Conservation (phyloP, 2,888 invertebrate genomes). For the Pyrrhia umbra region DNA sequence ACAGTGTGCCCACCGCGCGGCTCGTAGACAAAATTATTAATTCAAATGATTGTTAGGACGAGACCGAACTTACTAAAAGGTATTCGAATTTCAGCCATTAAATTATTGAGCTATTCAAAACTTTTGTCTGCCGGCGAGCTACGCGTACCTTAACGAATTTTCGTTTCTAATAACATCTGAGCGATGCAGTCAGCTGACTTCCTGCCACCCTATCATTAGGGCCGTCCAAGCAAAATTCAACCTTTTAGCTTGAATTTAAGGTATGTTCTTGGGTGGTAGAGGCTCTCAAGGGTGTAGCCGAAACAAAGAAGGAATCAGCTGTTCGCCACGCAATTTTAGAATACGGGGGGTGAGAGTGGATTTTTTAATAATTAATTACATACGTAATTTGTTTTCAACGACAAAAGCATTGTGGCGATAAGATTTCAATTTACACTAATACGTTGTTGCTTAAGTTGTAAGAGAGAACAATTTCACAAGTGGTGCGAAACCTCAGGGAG, state of each 20-base stretch:
- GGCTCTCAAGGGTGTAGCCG: conserved; percentile 49
- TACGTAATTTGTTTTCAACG: conserved; percentile 51
- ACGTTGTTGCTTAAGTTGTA: conserved; percentile 37
- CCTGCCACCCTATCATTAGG: conserved; percentile 60
- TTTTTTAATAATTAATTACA: conserved; percentile 61
- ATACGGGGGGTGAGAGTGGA: conserved; percentile 52
- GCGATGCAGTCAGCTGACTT: conserved; percentile 67
- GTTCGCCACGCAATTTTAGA: conserved; percentile 60
- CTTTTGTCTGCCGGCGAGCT: conserved; percentile 46
- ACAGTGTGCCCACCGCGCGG: conserved; percentile 20
- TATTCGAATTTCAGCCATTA: conserved; percentile 56
- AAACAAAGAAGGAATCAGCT: conserved; percentile 66
- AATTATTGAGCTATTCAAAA: conserved; percentile 64
- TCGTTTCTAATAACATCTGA: conserved; percentile 63
- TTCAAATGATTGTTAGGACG: conserved; percentile 50
- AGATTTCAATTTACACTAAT: conserved; percentile 47
- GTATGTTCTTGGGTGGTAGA: neutral
- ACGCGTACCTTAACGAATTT: conserved; percentile 52
- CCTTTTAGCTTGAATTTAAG: neutral
- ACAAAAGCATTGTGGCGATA: conserved; percentile 41
- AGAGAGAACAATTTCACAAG: conserved; percentile 5
- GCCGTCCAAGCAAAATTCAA: conserved; percentile 8
- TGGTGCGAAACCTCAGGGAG: neutral
- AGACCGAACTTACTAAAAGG: conserved; percentile 47
- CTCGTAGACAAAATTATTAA: conserved; percentile 50